These are phyloP conservation scores for Prinia subflava DNA, from an alignment of 2,113 vertebrate genomes.

Conservation along the genomic window DNA sequence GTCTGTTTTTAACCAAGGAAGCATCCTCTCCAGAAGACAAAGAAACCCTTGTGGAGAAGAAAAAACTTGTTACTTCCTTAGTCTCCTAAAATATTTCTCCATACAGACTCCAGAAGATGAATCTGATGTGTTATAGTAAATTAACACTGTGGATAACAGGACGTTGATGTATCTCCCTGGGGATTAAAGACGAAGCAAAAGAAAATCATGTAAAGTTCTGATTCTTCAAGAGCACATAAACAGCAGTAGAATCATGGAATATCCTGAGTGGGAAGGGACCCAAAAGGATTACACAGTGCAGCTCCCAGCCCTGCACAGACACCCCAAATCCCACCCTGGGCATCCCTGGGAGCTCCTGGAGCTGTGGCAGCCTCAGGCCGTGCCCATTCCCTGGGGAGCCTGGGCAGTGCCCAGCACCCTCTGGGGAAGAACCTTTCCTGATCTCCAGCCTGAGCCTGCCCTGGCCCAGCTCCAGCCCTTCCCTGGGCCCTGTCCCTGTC, in stretches of 20 bases:
- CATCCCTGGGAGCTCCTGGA: not conserved
- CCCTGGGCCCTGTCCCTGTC: not conserved
- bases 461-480: rapidly evolving
- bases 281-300: rapidly evolving
- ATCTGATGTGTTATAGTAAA: not conserved
- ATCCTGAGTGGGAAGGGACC: not conserved
- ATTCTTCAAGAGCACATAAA: not conserved
- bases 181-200: not conserved
- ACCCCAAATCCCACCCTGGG: not conserved
- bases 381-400: not conserved
- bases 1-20: not conserved
- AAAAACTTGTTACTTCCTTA: not conserved
- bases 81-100: slow-evolving; percentile 26
- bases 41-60: not conserved
- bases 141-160: not conserved
- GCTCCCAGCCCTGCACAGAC: rapidly evolving
- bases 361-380: not conserved
- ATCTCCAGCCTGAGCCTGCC: rapidly evolving
- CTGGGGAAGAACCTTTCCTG: not conserved
- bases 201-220: not conserved
- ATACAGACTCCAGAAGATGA: not conserved
- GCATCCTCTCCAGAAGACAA: not conserved
- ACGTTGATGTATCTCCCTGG: not conserved
- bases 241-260: not conserved
- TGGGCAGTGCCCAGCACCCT: not conserved